Base-by-base conservation (phyloP, 2,113 vertebrate genomes). In the Dasyornis broadbenti region DNA sequence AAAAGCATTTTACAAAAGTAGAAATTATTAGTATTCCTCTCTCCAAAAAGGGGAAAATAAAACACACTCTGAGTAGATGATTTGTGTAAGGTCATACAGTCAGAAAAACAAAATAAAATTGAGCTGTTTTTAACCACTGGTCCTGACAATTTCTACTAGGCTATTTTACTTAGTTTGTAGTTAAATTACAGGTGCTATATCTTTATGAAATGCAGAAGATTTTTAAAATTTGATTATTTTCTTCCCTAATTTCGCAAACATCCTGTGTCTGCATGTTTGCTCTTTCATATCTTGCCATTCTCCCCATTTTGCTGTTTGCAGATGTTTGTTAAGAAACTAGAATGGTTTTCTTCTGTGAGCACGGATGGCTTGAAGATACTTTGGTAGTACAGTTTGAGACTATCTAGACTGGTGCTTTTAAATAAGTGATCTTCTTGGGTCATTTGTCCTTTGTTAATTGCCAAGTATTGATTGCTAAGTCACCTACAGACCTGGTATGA, bases 1-100 rank as follows among this genome's bases (percentile, higher is more conserved):
- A 52, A 93, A 95, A 94, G 31, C 56, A 31, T 92, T 97, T 94
- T 65, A 33, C 49, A 82, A 92, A 75, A 26, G 53, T 60, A 73
- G 57, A 81, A 89, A 84, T 89, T 84, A 84, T 82, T 92, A 93
- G 57, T 56, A 77, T 90, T 82, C 44, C 20, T 75, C 64, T 92
- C 22, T 86, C 44, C 44, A 60, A 44, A 86, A 83, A 49, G 28
- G 26, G 24, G 18, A 45, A 75, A 75, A 82, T 75, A 68, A 92
- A 86, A 63, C 42, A 76, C 16, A 10, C 12, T 81, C 52, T 63
- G 64, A 66, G 95, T 86, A 75, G 1, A 3, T 68, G 69, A 92
- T 92, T 86, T 90, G 42, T 66, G 35, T 39, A 71, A 80, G 68
- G 44, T 81, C 56, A 28, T 33, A 12, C 33, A 69, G 61, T 49